Evolutionary conservation across 1,140 invertebrate species (phyloP).

Genomic region (Eciton burchellii): DNA sequence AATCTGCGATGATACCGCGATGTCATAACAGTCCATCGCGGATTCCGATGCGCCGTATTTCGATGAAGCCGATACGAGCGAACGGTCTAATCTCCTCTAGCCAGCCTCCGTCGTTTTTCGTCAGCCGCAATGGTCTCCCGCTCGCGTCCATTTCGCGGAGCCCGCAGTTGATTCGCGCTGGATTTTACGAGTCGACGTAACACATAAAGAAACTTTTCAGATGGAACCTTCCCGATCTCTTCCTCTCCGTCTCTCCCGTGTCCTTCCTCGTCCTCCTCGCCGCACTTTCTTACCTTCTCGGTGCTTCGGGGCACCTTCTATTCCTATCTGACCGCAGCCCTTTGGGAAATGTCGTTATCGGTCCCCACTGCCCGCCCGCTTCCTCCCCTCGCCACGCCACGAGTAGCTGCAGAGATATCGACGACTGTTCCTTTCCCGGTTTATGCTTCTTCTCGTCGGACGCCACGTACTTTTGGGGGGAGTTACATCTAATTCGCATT

Average conservation of each 20-base stretch:
- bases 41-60: neutral
- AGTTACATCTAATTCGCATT: slow-evolving; percentile 43
- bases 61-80: neutral
- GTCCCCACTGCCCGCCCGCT: neutral
- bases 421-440: slow-evolving; percentile 32
- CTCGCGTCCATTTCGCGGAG: slow-evolving; percentile 50
- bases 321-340: slow-evolving; percentile 52
- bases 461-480: slow-evolving; percentile 38
- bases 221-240: slow-evolving; percentile 44
- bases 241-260: slow-evolving; percentile 1
- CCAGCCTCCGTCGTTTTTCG: slow-evolving; percentile 17
- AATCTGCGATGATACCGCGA: no score
- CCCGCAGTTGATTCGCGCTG: slow-evolving; percentile 61
- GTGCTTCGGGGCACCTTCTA: slow-evolving; percentile 36
- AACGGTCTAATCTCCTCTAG: slow-evolving; percentile 41
- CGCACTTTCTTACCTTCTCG: slow-evolving; percentile 11
- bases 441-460: slow-evolving; percentile 39
- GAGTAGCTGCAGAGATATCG: slow-evolving; percentile 34
- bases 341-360: slow-evolving; percentile 60
- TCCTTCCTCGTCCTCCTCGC: neutral
- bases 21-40: neutral
- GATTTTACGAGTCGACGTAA: slow-evolving; percentile 68
- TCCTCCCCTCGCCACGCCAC: neutral
- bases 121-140: slow-evolving; percentile 20
- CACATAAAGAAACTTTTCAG: slow-evolving; percentile 71